phyloP scores from a whole-genome alignment of 2,113 vertebrate species.

The Calidris pugnax region DNA sequence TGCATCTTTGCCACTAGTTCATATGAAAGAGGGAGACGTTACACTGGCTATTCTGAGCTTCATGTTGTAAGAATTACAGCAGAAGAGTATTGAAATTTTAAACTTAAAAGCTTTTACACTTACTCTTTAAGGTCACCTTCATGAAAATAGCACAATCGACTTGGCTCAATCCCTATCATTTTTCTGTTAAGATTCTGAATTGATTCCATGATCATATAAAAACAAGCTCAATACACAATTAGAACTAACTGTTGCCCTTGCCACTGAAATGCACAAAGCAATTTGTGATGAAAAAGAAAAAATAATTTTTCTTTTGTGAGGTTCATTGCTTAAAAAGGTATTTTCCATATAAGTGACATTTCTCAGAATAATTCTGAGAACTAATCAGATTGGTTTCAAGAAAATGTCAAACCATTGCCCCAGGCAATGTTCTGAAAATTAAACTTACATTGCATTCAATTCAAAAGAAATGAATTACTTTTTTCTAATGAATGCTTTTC shows the following conservation, averaged over 20 bases:
- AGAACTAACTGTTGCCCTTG: conserved; percentile 41
- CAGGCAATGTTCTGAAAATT: conserved; percentile 70
- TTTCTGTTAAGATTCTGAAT: conserved; percentile 39
- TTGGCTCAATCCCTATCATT: background rate
- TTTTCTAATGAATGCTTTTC: conserved; percentile 68
- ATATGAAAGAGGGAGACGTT: background rate
- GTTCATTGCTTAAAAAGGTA: conserved; percentile 40
- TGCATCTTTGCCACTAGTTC: background rate
- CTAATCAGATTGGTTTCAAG: conserved; percentile 64
- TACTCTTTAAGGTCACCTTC: conserved; percentile 31
- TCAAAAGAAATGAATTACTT: conserved; percentile 55
- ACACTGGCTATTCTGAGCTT: background rate
- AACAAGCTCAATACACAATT: conserved; percentile 47
- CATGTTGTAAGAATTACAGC: background rate
- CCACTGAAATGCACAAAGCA: conserved; percentile 17
- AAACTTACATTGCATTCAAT: conserved; percentile 60
- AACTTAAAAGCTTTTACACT: background rate
- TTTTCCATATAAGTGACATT: conserved; percentile 65
- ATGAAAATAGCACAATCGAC: background rate
- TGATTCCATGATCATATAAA: conserved; percentile 49
- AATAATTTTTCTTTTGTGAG: background rate
- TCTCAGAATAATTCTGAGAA: conserved; percentile 61
- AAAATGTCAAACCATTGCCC: conserved; percentile 65
- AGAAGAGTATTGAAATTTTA: background rate
- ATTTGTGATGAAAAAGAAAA: conserved; percentile 15